Evolutionary conservation across 2,888 invertebrate species (phyloP).

Genomic region (Quadroppia sp.): DNA sequence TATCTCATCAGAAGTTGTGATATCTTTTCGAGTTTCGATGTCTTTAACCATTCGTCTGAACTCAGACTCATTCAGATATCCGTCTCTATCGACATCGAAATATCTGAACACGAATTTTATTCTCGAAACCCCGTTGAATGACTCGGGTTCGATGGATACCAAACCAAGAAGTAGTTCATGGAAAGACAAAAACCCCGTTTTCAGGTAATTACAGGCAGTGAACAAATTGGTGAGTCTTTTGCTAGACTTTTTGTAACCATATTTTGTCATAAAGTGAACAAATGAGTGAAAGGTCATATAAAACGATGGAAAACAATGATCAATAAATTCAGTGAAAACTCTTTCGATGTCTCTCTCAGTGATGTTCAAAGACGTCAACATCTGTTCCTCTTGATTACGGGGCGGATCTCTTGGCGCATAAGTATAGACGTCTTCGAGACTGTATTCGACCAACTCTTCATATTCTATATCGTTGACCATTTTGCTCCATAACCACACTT

Average conservation of each 20-base stretch:
- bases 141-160: constrained; percentile 64
- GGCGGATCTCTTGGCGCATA: constrained; percentile 40
- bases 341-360: constrained; percentile 35
- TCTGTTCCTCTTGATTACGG: constrained; percentile 34
- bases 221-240: background rate
- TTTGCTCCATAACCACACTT: constrained; percentile 31
- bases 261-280: constrained; percentile 41
- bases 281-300: constrained; percentile 40
- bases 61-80: constrained; percentile 36
- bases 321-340: constrained; percentile 34
- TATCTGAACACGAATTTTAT: constrained; percentile 68
- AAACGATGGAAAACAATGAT: constrained; percentile 42
- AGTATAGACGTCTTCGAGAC: constrained; percentile 24
- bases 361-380: constrained; percentile 18
- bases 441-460: background rate
- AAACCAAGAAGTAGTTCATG: constrained; percentile 60
- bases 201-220: constrained; percentile 27
- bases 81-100: constrained; percentile 52
- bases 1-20: background rate
- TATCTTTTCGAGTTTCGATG: background rate
- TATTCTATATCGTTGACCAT: background rate
- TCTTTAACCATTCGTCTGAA: background rate
- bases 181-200: constrained; percentile 26
- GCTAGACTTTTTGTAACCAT: constrained; percentile 33
- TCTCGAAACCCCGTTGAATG: constrained; percentile 62